Base-by-base conservation (phyloP, 1,140 invertebrate genomes). In the Ylistrum balloti region DNA sequence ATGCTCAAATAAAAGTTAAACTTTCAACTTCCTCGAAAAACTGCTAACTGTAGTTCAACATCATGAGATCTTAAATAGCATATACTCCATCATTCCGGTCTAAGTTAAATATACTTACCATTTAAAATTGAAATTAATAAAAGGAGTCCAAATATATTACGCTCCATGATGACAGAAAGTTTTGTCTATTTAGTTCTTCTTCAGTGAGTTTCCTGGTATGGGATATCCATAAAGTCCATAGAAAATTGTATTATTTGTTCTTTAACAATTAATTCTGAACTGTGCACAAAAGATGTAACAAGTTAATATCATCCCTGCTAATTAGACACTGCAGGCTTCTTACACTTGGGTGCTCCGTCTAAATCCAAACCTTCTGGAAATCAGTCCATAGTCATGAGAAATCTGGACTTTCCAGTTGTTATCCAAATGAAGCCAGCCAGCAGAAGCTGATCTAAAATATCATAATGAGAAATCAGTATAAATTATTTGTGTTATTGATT, bases 101-200 rank as follows among this genome's bases (percentile, higher is more conserved):
- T 13, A 38, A 38, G 35, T 5, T 13, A 38, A 1, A 15, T 13
- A 28, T 74, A 74, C 56, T 74, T 74, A 74, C 56, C 56, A 74
- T 74, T 74, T 74, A 74, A 74, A 74, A 74, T 28, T 74, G 56
- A 74, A 74, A 74, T 74, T 74, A 74, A 74, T 74, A 74, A 74
- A 74, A 74, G 56, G 13, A 74, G 56, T 74, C 56, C 56, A 74
- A 74, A 74, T 74, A 74, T 74, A 74, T 74, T 74, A 74, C n/a
- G 56, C n/a, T 74, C 56, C 56, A 74, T 74, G 56, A 28, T 74
- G 56, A 74, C 11, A 28, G 20, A 48, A 48, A 0, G 22, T 74
- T 28, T 74, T 74, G 56, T 74, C 56, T 74, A 74, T 28, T 9
- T 1, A 9, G n/a, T 74, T 45, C 41, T 45, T 45, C 56, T 74